Evolutionary conservation across 2,888 invertebrate species (phyloP).

Genomic region (Atrina japonica): DNA sequence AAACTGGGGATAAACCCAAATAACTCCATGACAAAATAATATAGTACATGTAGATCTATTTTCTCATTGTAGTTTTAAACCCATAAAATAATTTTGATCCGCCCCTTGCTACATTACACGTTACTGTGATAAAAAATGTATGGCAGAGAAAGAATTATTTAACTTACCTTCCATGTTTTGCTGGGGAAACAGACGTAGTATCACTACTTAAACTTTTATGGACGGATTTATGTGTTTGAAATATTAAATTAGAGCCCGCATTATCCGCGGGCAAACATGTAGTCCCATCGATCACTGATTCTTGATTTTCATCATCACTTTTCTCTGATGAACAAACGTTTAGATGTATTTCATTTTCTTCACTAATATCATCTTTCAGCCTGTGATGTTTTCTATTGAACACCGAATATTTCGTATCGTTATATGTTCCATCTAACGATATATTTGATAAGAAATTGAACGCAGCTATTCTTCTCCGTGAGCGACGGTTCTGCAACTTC

Average conservation of each 20-base stretch:
- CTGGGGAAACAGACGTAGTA: too few relatives aligned
- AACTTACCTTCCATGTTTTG: conserved; percentile 12
- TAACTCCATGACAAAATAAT: too few relatives aligned
- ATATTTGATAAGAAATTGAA: conserved; percentile 97
- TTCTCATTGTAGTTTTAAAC: too few relatives aligned
- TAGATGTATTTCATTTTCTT: conserved; percentile 22
- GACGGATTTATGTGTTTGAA: conserved; percentile 28
- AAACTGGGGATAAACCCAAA: too few relatives aligned
- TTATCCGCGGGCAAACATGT: conserved; percentile 4
- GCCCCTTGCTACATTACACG: too few relatives aligned
- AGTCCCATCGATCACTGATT: conserved; percentile 8
- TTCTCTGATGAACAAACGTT: background rate
- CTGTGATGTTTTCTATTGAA: conserved; percentile 62
- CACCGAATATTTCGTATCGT: conserved; percentile 82
- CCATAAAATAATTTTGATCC: too few relatives aligned
- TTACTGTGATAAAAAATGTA: too few relatives aligned
- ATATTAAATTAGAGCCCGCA: too few relatives aligned
- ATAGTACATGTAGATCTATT: too few relatives aligned
- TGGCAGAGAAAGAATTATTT: too few relatives aligned
- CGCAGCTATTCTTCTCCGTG: conserved; percentile 87
- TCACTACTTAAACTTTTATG: conserved; percentile 13
- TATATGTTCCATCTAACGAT: conserved; percentile 94
- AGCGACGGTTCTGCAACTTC: conserved; percentile 69
- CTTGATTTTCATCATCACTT: background rate
- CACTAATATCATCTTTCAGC: conserved; percentile 47